phyloP scores from a whole-genome alignment of 2,797 vertebrate species.

The Apogon talboti region DNA sequence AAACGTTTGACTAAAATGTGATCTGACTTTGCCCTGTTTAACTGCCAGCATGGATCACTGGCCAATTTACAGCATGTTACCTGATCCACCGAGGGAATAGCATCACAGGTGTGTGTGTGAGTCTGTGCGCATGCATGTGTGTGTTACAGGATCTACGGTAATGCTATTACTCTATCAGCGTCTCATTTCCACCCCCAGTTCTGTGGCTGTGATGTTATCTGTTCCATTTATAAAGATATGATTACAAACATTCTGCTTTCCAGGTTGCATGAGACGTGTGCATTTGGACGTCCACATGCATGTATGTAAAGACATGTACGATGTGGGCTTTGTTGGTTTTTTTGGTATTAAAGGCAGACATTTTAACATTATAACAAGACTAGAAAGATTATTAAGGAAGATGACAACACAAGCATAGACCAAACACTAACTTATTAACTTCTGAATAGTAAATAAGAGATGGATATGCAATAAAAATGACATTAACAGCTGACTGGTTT shows the following conservation, averaged over 20 bases:
- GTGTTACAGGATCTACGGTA: constrained; percentile 50
- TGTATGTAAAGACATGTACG: not conserved
- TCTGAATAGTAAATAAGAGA: too few relatives aligned
- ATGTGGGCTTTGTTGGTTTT: too few relatives aligned
- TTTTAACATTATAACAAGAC: too few relatives aligned
- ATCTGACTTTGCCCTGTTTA: constrained; percentile 53
- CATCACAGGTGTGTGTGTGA: constrained; percentile 58
- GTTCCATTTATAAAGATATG: constrained; percentile 63
- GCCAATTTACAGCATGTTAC: constrained; percentile 75
- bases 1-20: constrained; percentile 64
- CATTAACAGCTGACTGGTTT: too few relatives aligned
- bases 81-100: constrained; percentile 66
- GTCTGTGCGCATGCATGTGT: constrained; percentile 11
- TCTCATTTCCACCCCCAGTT: constrained; percentile 66
- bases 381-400: too few relatives aligned
- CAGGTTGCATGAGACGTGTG: constrained; percentile 14
- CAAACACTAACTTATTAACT: too few relatives aligned
- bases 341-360: not conserved
- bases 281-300: constrained; percentile 5
- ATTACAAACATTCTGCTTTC: constrained; percentile 57
- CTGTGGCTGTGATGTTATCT: constrained; percentile 61
- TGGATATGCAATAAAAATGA: too few relatives aligned
- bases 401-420: too few relatives aligned
- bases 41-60: constrained; percentile 63
- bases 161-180: constrained; percentile 63